Evolutionary conservation across 2,888 invertebrate species (phyloP), one percentile per base, ranked within the genome.

Genomic region (Aproaerema taeniolella): DNA sequence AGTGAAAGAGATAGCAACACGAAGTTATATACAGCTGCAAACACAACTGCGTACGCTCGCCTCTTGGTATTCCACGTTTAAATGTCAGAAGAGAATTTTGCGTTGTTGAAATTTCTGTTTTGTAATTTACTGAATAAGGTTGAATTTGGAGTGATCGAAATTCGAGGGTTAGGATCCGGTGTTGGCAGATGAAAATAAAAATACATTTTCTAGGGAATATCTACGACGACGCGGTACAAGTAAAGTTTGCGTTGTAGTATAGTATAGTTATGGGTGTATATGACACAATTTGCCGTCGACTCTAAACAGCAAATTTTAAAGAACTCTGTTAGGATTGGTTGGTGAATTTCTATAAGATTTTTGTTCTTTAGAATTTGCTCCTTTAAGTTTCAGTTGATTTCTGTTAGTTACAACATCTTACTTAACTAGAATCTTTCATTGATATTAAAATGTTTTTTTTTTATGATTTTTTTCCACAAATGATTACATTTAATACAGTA

Each of bases 191-290:
- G 71, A 74, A 82, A 83, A 85, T 85, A 85, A 85, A 85, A 85
- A 81, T 83, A 83, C 74, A 83, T 83, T 86, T 85, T 78, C 78
- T 68, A 67, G 75, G 67, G 79, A 79, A 81, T 82, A 83, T 83
- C 79, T 78, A 75, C 72, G 73, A n/a, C n/a, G n/a, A n/a, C n/a
- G 63, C 46, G 67, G 63, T 76, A 78, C 78, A 75, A 83, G 79
- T 78, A 77, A 81, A 80, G 81, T 80, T 82, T 79, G 80, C 70
- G 67, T 68, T 67, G 51, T 50, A 26, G 34, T 14, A 8, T 20
- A 20, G 52, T 71, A 66, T 73, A 67, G 64, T 52, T 68, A 65
- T 67, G 59, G 63, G 53, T 52, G 33, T 55, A 50, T 60, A 60
- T 42, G 53, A 62, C 61, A 74, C 73, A 74, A 78, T 77, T 74